Evolutionary conservation across 2,888 invertebrate species (phyloP).

Genomic region (Ennomos fuscantarius): DNA sequence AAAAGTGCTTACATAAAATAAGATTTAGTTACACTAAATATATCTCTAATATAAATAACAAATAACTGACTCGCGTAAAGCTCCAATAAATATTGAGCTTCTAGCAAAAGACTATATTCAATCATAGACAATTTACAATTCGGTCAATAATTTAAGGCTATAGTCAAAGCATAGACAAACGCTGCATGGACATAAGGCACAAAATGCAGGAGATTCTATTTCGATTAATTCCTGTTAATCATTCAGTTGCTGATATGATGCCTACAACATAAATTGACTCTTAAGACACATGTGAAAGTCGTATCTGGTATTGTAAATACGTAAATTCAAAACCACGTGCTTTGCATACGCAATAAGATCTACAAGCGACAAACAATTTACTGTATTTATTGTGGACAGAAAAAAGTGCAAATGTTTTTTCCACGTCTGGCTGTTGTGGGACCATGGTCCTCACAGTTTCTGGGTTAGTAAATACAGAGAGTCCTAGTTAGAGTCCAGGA

Average conservation of each 20-base stretch:
- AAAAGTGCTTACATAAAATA: conserved; percentile 34
- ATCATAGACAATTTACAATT: conserved; percentile 10
- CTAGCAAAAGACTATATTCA: conserved; percentile 18
- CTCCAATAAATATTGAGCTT: conserved; percentile 30
- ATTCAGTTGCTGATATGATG: too few species aligned
- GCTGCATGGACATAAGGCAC: conserved; percentile 3
- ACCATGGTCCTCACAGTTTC: too few species aligned
- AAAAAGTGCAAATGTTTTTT: too few species aligned
- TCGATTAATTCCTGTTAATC: too few species aligned
- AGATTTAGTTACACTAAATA: conserved; percentile 41
- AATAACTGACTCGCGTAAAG: conserved; percentile 28
- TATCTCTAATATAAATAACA: conserved; percentile 42
- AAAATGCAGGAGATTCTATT: too few species aligned
- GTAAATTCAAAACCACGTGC: background rate
- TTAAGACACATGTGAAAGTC: conserved; percentile 3
- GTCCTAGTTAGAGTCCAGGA: too few species aligned
- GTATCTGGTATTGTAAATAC: background rate
- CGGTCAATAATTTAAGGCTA: conserved; percentile 21
- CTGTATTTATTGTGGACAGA: too few species aligned
- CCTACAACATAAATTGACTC: too few species aligned
- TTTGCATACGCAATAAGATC: background rate
- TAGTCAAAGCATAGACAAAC: background rate
- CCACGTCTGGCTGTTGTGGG: too few species aligned
- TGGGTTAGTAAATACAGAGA: too few species aligned
- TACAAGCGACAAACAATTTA: too few species aligned